These are phyloP conservation scores for Aphelenchoides fujianensis DNA, from an alignment of 1,140 invertebrate species.

Conservation along the genomic window DNA sequence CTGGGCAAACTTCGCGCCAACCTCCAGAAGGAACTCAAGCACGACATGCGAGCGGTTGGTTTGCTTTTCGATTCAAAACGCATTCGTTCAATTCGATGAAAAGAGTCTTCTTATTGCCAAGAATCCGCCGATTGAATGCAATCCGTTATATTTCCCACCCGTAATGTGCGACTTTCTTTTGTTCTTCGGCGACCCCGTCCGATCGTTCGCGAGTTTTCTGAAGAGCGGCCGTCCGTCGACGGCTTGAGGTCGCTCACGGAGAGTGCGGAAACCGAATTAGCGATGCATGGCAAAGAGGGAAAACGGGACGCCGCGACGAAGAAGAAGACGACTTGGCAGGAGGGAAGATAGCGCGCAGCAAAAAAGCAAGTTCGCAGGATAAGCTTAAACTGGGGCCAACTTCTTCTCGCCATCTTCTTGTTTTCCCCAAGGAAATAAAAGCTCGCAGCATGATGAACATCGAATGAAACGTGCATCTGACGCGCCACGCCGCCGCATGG, in stretches of 20 bases:
- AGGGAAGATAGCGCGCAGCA: not conserved
- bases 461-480: constrained; percentile 9
- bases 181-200: too few relatives aligned
- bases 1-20: constrained; percentile 1
- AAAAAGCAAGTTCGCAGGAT: constrained; percentile 1
- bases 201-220: too few relatives aligned
- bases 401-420: not conserved
- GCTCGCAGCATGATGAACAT: constrained; percentile 8
- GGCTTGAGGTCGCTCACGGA: not conserved
- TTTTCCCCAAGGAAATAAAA: not conserved
- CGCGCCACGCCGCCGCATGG: not conserved
- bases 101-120: too few relatives aligned
- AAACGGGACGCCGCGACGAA: not conserved
- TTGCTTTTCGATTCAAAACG: not conserved
- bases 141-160: too few relatives aligned
- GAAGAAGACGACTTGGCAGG: too few relatives aligned
- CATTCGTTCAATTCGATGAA: too few relatives aligned
- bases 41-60: constrained; percentile 4
- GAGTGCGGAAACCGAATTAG: constrained; percentile 1
- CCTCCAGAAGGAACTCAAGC: not conserved
- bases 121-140: too few relatives aligned
- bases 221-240: too few relatives aligned
- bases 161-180: too few relatives aligned
- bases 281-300: constrained; percentile 4
- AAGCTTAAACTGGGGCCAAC: constrained; percentile 4